These are phyloP conservation scores for Drosophila melanosoma DNA, from an alignment of 2,888 invertebrate genomes.

Conservation along the genomic window DNA sequence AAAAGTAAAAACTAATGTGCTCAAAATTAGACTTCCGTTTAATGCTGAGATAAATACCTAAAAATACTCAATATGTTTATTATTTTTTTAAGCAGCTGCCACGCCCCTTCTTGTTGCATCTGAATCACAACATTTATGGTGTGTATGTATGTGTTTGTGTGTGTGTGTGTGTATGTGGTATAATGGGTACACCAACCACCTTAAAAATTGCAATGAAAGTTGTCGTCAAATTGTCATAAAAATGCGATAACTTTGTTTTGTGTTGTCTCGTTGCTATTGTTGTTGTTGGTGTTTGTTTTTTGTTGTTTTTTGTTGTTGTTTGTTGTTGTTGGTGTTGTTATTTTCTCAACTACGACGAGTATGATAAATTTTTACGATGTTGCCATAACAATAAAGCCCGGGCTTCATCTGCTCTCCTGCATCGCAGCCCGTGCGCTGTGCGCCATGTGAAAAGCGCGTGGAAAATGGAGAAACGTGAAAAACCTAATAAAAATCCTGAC, in stretches of 20 bases:
- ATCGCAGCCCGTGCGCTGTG: constrained; percentile 42
- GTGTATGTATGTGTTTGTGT: background rate
- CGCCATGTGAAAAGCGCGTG: constrained; percentile 72
- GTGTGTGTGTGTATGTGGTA: background rate
- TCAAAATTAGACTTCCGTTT: background rate
- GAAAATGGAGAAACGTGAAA: constrained; percentile 73
- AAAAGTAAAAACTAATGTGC: background rate
- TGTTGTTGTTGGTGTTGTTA: constrained; percentile 37
- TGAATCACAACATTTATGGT: background rate
- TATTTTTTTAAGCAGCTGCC: background rate
- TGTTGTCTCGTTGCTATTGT: constrained; percentile 40
- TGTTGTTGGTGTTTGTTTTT: constrained; percentile 30
- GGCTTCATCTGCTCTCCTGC: constrained; percentile 62
- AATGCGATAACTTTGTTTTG: constrained; percentile 79
- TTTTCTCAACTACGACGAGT: constrained; percentile 51
- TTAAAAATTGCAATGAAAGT: constrained; percentile 78
- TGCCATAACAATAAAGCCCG: constrained; percentile 78
- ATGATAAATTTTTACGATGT: constrained; percentile 80
- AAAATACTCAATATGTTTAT: background rate
- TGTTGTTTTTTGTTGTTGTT: constrained; percentile 34
- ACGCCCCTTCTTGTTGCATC: constrained; percentile 10
- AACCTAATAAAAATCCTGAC: constrained; percentile 80
- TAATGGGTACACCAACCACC: constrained; percentile 58
- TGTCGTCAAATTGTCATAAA: constrained; percentile 81
- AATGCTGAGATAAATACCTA: background rate